Percentiles rank a stretch among this genome's conserved stretches.
phyloP scores from a whole-genome alignment of 2,888 invertebrate genomes.

The Pristionchus entomophagus region DNA sequence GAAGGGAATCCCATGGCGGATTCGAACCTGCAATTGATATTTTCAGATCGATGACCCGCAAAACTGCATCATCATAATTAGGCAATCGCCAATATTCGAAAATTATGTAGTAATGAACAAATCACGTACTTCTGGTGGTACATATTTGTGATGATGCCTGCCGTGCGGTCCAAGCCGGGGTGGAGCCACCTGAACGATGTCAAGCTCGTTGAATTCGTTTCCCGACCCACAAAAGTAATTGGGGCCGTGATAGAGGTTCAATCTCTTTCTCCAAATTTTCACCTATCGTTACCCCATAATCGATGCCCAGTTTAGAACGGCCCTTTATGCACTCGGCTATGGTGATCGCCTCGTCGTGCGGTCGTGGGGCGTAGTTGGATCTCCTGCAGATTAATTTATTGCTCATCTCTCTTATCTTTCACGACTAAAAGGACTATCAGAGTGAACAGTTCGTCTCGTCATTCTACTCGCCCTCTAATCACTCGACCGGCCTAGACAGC shows the following conservation, averaged over 20 bases:
- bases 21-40: not conserved
- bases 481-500: too few species aligned
- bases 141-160: not conserved
- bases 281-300: not conserved
- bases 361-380: not conserved
- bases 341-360: not conserved
- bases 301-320: not conserved
- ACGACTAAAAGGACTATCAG: too few species aligned
- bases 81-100: too few species aligned
- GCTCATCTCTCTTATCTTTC: too few species aligned
- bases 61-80: too few species aligned
- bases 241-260: not conserved
- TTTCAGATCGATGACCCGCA: not conserved
- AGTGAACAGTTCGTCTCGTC: too few species aligned
- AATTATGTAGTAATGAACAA: not conserved
- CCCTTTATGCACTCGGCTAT: not conserved
- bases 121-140: not conserved
- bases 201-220: not conserved
- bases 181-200: not conserved
- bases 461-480: too few species aligned
- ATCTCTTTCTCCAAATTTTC: too few species aligned
- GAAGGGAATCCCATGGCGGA: conserved; percentile 12
- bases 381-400: too few species aligned
- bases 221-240: not conserved
- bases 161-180: not conserved